Conservation (phyloP, 2,113 vertebrate genomes). For the Apteryx mantelli region DNA sequence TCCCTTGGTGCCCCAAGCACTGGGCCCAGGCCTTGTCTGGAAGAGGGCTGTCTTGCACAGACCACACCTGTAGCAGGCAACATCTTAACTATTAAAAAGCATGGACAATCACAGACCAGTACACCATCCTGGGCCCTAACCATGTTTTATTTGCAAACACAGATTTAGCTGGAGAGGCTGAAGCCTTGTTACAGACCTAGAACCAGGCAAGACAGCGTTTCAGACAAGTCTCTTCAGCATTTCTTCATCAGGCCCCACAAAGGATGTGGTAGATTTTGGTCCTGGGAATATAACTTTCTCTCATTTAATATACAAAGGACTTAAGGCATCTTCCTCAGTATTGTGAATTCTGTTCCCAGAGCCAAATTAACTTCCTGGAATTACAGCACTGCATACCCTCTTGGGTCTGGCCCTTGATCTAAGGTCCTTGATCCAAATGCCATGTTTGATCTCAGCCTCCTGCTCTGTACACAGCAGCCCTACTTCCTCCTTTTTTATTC, state of each 20-base stretch:
- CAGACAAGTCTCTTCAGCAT: background rate
- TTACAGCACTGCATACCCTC: background rate
- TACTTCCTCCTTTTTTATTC: constrained; percentile 56
- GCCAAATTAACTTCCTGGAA: constrained; percentile 31
- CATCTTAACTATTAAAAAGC: background rate
- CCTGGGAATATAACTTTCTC: background rate
- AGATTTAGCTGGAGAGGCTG: background rate
- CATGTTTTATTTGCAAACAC: background rate
- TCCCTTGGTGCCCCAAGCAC: background rate
- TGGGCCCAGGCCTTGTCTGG: background rate
- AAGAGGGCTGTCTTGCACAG: background rate
- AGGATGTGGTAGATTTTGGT: background rate
- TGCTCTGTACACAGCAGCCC: constrained; percentile 37
- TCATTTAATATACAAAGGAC: background rate
- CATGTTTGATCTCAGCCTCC: constrained; percentile 55
- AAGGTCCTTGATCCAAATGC: background rate
- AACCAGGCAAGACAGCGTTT: background rate
- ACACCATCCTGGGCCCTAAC: background rate
- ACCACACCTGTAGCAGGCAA: background rate
- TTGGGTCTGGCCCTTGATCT: constrained; percentile 37
- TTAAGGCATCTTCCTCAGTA: background rate
- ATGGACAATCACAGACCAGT: background rate
- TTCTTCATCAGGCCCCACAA: background rate
- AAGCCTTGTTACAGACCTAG: background rate
- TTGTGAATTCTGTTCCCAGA: constrained; percentile 43